These are phyloP conservation scores for Thymelicus lineola DNA, from an alignment of 2,888 invertebrate genomes.

Conservation along the genomic window DNA sequence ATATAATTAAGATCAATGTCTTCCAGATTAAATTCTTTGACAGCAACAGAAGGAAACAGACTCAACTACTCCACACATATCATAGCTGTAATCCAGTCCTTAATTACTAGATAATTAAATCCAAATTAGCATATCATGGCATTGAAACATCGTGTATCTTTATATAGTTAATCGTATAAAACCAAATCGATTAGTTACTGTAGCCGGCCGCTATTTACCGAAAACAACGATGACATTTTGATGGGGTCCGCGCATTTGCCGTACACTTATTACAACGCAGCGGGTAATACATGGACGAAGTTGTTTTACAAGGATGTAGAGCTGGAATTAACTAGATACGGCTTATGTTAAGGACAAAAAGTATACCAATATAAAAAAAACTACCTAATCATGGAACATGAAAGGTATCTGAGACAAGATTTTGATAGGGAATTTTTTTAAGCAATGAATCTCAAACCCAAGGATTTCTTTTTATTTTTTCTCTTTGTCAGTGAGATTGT, in stretches of 20 bases:
- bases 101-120: not conserved
- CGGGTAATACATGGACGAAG: conserved; percentile 61
- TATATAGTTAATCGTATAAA: conserved; percentile 21
- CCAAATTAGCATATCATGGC: not conserved
- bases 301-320: conserved; percentile 54
- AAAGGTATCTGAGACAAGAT: too few species aligned
- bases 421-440: too few species aligned
- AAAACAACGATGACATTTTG: conserved; percentile 82
- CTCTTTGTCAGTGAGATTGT: too few species aligned
- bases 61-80: too few species aligned
- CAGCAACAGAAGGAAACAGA: too few species aligned
- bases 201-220: conserved; percentile 62
- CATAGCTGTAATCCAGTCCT: not conserved
- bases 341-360: not conserved
- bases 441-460: too few species aligned
- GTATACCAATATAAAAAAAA: too few species aligned
- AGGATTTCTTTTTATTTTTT: too few species aligned
- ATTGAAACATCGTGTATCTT: not conserved
- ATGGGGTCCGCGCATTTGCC: conserved; percentile 66
- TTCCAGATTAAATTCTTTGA: too few species aligned
- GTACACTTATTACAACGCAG: conserved; percentile 79
- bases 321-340: conserved; percentile 28
- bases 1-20: not conserved
- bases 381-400: too few species aligned
- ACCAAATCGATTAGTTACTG: conserved; percentile 25